Evolutionary conservation across 2,797 vertebrate genomes (phyloP), one percentile per base, ranked within the genome.

Genomic region (Petrocephalus sullivani): DNA sequence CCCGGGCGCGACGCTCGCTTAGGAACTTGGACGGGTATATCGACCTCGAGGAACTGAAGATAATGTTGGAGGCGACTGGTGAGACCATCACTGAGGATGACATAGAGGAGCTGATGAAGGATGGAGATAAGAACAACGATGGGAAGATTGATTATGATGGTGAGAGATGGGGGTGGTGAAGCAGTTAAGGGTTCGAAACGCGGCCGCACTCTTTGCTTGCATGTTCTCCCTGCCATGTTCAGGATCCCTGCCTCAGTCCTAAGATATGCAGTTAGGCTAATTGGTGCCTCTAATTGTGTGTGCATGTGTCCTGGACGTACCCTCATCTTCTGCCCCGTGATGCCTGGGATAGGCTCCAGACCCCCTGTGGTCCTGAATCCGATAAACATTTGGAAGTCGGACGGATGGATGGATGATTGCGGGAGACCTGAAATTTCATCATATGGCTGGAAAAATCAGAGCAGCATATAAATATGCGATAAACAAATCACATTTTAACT

Each of bases 1-100:
- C 19, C 51, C 8, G 81, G 41, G 23, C 23, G 49, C 49, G 71
- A 49, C 5, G n/a, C n/a, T 7, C 12, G 3, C 16, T 75, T 14
- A 96, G 96, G 92, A 96, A 96, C 10, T 94, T 95, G 16, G 96
- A 96, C 0, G 96, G 96, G 1, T 96, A 96, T 91, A 96, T 96
- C 75, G 96, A 96, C 90, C 90, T 96, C 56, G 96, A 96, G 0
- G 96, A 96, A 88, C 93, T 96, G 89, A 96, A 96, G 91, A 23
- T 57, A 88, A 96, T 96, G 96, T 92, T 96, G 89, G 94, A 94
- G 28, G 95, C 95, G 0, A 96, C 96, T 71, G 96, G 96, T 75
- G 96, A 96, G 89, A 78, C 94, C 87, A 96, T 96, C 90, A 96
- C 96, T 0, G 96, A 96, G 90, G 96, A 96, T 0, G 96, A 96